Evolutionary conservation across 2,888 invertebrate genomes (phyloP).

Genomic region (Operophtera brumata): DNA sequence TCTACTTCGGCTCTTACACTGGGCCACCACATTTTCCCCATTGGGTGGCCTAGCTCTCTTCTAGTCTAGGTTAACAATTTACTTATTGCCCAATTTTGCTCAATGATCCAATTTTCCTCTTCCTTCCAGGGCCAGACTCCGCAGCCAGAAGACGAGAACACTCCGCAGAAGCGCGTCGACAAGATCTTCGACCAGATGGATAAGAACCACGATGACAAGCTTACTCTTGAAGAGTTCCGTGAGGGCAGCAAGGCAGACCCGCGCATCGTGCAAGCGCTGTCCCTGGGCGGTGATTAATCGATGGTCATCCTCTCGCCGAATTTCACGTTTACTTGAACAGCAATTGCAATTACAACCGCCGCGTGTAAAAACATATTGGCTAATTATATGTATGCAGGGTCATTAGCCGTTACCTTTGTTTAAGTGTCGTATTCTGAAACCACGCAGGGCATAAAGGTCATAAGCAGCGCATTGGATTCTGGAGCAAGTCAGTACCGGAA

Average conservation of each 20-base stretch:
- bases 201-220: constrained; percentile 97
- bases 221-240: constrained; percentile 97
- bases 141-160: constrained; percentile 93
- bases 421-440: not conserved
- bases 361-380: constrained; percentile 34
- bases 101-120: not conserved
- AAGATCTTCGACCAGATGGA: constrained; percentile 99
- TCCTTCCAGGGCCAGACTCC: constrained; percentile 91
- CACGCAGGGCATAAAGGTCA: not conserved
- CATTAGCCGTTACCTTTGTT: too few species aligned
- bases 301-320: constrained; percentile 77
- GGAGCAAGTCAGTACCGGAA: not conserved
- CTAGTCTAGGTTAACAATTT: not conserved
- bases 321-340: constrained; percentile 67
- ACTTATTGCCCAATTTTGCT: not conserved
- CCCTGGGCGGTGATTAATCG: constrained; percentile 88
- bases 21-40: not conserved
- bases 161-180: constrained; percentile 97
- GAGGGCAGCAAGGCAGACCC: constrained; percentile 99
- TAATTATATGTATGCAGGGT: too few species aligned
- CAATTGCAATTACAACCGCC: constrained; percentile 40
- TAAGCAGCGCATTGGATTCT: not conserved
- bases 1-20: too few species aligned
- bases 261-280: constrained; percentile 97
- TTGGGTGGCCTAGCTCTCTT: not conserved